Conservation (phyloP, 2,797 vertebrate species). For the Erethizon dorsatum region DNA sequence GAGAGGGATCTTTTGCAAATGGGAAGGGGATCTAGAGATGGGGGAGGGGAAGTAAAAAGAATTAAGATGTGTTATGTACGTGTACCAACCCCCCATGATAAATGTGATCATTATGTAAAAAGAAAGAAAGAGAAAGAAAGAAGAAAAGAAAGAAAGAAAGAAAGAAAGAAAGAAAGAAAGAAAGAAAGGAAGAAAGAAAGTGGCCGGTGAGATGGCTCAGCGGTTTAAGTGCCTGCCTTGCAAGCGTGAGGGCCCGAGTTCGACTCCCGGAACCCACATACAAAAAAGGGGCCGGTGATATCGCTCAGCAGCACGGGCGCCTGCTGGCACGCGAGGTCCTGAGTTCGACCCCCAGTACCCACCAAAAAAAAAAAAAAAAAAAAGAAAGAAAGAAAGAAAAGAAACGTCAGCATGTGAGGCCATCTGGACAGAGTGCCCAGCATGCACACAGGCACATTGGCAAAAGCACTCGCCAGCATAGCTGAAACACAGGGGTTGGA, state of each 20-base stretch:
- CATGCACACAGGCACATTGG: not conserved
- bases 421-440: not conserved
- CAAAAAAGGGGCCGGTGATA: too few relatives aligned
- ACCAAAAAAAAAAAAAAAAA: too few relatives aligned
- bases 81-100: not conserved
- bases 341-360: too few relatives aligned
- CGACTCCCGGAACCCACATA: too few relatives aligned
- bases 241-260: too few relatives aligned
- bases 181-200: not conserved
- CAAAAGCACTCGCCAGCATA: not conserved
- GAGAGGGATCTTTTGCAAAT: not conserved
- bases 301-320: too few relatives aligned
- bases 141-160: not conserved
- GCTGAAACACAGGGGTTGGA: not conserved
- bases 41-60: not conserved
- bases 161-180: not conserved
- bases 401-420: too few relatives aligned
- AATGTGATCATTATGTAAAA: not conserved
- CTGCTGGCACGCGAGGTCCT: too few relatives aligned
- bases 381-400: too few relatives aligned
- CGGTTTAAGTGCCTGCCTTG: too few relatives aligned
- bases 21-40: not conserved
- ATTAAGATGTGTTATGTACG: not conserved
- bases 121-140: not conserved
- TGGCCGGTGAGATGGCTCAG: too few relatives aligned